A percentile compares a stretch with the other conserved stretches of the same genome.
These are phyloP conservation scores for Drosophila yakuba DNA, from an alignment of 1,140 invertebrate species.

Conservation along the genomic window DNA sequence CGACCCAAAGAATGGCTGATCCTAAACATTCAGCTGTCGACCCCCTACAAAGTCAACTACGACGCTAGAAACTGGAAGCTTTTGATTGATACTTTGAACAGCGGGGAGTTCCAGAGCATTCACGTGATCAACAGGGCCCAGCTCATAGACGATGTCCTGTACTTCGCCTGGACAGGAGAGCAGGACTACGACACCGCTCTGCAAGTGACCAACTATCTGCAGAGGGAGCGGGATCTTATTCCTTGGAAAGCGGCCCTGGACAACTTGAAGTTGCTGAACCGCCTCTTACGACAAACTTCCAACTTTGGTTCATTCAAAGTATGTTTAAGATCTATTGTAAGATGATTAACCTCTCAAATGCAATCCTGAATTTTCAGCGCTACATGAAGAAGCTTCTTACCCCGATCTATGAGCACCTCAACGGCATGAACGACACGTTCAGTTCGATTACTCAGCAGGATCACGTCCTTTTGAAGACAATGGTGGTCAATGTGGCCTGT, in stretches of 20 bases:
- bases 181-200: conserved; percentile 89
- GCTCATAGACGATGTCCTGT: conserved; percentile 91
- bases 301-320: conserved; percentile 86
- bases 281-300: conserved; percentile 84
- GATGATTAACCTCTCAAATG: not conserved
- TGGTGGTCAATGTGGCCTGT: conserved; percentile 87
- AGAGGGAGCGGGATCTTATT: conserved; percentile 87
- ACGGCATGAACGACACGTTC: conserved; percentile 85
- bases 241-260: conserved; percentile 88
- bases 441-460: conserved; percentile 82
- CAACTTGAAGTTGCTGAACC: conserved; percentile 86
- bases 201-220: conserved; percentile 87
- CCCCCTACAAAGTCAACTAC: conserved; percentile 91
- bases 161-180: conserved; percentile 88
- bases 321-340: not conserved
- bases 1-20: conserved; percentile 86
- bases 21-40: conserved; percentile 87
- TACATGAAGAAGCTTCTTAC: conserved; percentile 86
- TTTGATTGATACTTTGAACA: conserved; percentile 86
- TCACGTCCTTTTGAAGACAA: conserved; percentile 86
- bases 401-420: conserved; percentile 86
- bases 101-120: conserved; percentile 86
- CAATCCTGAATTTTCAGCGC: conserved; percentile 73
- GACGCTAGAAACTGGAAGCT: conserved; percentile 89
- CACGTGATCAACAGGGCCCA: conserved; percentile 91